These are phyloP conservation scores for Epicauta chinensis DNA, from an alignment of 1,140 invertebrate species.

Conservation along the genomic window DNA sequence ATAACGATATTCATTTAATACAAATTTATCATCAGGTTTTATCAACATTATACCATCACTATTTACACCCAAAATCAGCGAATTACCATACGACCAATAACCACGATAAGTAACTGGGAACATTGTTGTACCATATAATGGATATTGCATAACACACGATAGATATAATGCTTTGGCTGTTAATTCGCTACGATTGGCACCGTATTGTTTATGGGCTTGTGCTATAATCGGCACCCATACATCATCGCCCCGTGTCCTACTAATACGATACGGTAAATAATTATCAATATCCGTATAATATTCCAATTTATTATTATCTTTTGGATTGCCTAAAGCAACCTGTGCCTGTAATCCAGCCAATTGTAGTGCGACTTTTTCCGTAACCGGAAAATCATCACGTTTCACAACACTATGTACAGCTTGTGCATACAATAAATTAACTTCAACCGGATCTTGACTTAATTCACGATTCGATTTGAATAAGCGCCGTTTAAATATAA, in stretches of 20 bases:
- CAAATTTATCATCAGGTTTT: slow-evolving; percentile 83
- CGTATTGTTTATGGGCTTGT: slow-evolving; percentile 84
- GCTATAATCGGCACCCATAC: slow-evolving; percentile 80
- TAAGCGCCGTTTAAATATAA: slow-evolving; percentile 86
- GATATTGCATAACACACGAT: slow-evolving; percentile 96
- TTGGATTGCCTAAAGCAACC: slow-evolving; percentile 83
- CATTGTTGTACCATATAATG: slow-evolving; percentile 89
- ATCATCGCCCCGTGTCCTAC: slow-evolving; percentile 62
- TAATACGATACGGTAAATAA: slow-evolving; percentile 73
- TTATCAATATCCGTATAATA: slow-evolving; percentile 75
- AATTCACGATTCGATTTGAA: slow-evolving; percentile 84
- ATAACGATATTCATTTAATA: slow-evolving; percentile 83
- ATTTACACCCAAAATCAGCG: slow-evolving; percentile 74
- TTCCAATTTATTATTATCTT: slow-evolving; percentile 58
- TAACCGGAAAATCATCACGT: slow-evolving; percentile 92
- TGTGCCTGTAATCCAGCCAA: slow-evolving; percentile 90
- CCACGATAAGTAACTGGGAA: slow-evolving; percentile 88
- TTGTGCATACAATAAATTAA: slow-evolving; percentile 91
- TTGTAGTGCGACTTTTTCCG: slow-evolving; percentile 89
- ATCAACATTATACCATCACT: slow-evolving; percentile 84
- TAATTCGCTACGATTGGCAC: slow-evolving; percentile 80
- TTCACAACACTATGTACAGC: slow-evolving; percentile 92
- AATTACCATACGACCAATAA: slow-evolving; percentile 60
- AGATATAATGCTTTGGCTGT: slow-evolving; percentile 91
- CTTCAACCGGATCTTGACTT: slow-evolving; percentile 94